phyloP scores from a whole-genome alignment of 2,113 vertebrate genomes.

The Alectura lathami region DNA sequence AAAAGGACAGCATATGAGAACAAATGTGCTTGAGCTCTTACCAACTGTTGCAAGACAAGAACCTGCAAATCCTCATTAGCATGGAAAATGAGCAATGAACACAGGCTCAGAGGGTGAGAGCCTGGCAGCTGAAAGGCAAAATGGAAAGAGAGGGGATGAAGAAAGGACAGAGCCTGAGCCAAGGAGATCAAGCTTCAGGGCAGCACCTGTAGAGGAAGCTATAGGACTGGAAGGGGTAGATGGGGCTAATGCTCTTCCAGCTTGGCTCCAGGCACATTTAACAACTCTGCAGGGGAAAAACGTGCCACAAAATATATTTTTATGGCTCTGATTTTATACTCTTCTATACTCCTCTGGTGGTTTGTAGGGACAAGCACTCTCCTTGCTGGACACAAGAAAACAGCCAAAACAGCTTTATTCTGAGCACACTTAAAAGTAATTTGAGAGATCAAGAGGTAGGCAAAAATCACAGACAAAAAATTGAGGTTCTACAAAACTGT shows the following conservation, averaged over 20 bases:
- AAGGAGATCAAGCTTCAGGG: neutral
- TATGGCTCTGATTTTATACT: neutral
- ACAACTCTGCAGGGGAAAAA: neutral
- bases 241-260: neutral
- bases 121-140: neutral
- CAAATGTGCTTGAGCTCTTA: rapidly evolving
- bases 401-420: neutral
- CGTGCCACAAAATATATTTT: neutral
- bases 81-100: neutral
- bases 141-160: neutral
- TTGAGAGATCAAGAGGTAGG: neutral
- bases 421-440: neutral
- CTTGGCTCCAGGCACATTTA: neutral
- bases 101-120: neutral
- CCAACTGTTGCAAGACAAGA: neutral
- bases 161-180: neutral
- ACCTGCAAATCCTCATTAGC: neutral
- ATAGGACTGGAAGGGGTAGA: neutral
- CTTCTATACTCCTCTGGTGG: neutral
- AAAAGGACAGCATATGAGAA: neutral
- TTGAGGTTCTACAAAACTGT: neutral
- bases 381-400: neutral
- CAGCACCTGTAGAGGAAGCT: neutral
- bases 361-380: neutral
- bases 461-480: neutral